phyloP scores from a whole-genome alignment of 1,140 invertebrate species.

The Trichomalopsis sarcophagae region DNA sequence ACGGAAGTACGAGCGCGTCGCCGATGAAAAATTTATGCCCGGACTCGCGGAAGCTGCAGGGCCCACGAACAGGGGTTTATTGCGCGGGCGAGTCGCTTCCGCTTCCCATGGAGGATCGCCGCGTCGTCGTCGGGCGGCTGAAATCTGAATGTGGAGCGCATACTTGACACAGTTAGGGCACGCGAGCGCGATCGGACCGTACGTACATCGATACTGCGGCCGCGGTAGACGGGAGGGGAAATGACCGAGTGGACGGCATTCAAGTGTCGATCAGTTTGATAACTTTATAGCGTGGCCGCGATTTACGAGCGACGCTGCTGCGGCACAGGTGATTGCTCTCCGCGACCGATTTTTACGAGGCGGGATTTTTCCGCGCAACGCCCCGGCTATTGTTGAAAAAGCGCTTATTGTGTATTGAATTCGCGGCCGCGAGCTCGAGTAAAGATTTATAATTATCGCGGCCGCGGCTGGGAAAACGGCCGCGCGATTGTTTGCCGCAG shows the following conservation, averaged over 20 bases:
- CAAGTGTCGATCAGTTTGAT: conserved; percentile 33
- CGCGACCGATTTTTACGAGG: background rate
- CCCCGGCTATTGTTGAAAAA: conserved; percentile 4
- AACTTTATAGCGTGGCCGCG: conserved; percentile 17
- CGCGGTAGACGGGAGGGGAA: background rate
- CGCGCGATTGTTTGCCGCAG: too few species aligned
- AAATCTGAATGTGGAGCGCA: conserved; percentile 34
- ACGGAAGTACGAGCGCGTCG: background rate
- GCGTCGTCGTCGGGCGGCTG: background rate
- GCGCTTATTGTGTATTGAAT: conserved; percentile 20
- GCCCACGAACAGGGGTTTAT: background rate
- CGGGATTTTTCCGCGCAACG: background rate
- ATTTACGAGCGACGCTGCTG: conserved; percentile 14
- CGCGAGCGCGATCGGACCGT: too few species aligned
- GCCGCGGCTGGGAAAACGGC: background rate
- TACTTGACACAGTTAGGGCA: conserved; percentile 31
- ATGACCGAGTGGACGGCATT: conserved; percentile 13
- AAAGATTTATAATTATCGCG: conserved; percentile 37
- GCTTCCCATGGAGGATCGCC: background rate
- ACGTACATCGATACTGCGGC: too few species aligned
- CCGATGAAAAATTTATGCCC: background rate
- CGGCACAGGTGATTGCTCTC: conserved; percentile 11
- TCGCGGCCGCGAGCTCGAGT: background rate
- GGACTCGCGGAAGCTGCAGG: background rate
- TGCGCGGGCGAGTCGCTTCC: background rate